phyloP scores from a whole-genome alignment of 2,888 invertebrate species.

The Allygus modestus region DNA sequence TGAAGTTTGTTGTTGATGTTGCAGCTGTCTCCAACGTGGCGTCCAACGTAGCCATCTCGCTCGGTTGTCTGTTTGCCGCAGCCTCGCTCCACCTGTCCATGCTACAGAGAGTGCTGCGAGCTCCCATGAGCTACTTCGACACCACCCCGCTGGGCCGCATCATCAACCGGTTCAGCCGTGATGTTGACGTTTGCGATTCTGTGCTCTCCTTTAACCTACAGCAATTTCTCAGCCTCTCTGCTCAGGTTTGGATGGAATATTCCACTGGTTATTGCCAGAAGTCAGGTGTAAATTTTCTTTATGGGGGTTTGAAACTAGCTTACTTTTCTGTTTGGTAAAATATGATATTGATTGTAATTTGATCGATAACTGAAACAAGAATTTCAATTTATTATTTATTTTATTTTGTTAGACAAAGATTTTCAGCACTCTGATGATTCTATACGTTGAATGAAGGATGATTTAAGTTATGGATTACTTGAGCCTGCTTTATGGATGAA shows the following conservation, averaged over 20 bases:
- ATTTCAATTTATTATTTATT: too few relatives aligned
- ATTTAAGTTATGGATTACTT: too few relatives aligned
- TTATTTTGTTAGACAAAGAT: too few relatives aligned
- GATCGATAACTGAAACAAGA: too few relatives aligned
- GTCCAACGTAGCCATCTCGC: conserved; percentile 10
- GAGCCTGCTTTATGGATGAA: too few relatives aligned
- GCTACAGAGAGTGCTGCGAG: conserved; percentile 81
- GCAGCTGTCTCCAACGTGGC: background rate
- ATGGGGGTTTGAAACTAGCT: too few relatives aligned
- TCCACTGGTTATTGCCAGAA: background rate
- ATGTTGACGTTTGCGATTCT: conserved; percentile 82
- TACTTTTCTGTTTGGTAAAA: too few relatives aligned
- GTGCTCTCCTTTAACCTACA: conserved; percentile 43
- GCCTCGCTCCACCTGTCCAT: conserved; percentile 71
- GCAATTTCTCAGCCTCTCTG: conserved; percentile 5
- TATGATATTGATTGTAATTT: too few relatives aligned
- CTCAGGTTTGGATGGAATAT: conserved; percentile 5
- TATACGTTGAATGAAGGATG: too few relatives aligned
- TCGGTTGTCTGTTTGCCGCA: conserved; percentile 56
- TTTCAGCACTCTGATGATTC: too few relatives aligned
- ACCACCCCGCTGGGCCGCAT: conserved; percentile 88
- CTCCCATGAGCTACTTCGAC: conserved; percentile 87
- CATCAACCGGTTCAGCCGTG: conserved; percentile 88
- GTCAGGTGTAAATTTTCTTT: background rate
- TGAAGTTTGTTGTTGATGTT: conserved; percentile 73